Percentiles rank a stretch among this genome's conserved stretches.
Evolutionary conservation across 2,888 invertebrate species (phyloP).

Genomic region (Aphodius sticticus): DNA sequence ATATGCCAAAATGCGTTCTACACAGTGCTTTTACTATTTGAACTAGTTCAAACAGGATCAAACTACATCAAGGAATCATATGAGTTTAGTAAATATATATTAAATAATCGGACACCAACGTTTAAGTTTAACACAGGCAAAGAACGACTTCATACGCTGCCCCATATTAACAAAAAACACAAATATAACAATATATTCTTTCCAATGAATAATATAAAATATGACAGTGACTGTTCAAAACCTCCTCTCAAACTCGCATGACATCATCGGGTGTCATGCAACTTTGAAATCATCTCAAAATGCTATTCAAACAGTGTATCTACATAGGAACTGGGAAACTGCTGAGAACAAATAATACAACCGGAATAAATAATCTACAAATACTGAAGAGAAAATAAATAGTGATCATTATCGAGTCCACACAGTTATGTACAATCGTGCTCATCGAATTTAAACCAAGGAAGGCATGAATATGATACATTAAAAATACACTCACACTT

Average conservation of each 20-base stretch:
- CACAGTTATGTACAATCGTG: no score
- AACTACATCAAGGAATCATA: neutral
- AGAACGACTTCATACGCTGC: neutral
- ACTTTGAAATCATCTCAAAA: conserved; percentile 19
- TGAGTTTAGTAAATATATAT: conserved; percentile 13
- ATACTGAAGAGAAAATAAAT: conserved; percentile 19
- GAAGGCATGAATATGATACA: neutral
- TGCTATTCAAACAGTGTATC: neutral
- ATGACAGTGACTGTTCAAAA: neutral
- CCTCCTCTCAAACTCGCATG: neutral
- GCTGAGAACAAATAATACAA: conserved; percentile 29
- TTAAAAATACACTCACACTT: neutral
- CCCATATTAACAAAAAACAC: conserved; percentile 20
- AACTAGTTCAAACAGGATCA: neutral
- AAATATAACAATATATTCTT: neutral
- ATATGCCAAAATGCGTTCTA: conserved; percentile 44
- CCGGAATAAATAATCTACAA: conserved; percentile 32
- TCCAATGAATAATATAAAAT: conserved; percentile 4
- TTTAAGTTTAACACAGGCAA: conserved; percentile 5
- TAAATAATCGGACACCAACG: neutral
- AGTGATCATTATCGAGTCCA: neutral
- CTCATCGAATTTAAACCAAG: neutral
- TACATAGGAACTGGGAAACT: conserved; percentile 37
- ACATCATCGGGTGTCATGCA: neutral
- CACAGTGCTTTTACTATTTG: conserved; percentile 4